Conservation (phyloP, 2,113 vertebrate species). For the Platycercus adscitus region DNA sequence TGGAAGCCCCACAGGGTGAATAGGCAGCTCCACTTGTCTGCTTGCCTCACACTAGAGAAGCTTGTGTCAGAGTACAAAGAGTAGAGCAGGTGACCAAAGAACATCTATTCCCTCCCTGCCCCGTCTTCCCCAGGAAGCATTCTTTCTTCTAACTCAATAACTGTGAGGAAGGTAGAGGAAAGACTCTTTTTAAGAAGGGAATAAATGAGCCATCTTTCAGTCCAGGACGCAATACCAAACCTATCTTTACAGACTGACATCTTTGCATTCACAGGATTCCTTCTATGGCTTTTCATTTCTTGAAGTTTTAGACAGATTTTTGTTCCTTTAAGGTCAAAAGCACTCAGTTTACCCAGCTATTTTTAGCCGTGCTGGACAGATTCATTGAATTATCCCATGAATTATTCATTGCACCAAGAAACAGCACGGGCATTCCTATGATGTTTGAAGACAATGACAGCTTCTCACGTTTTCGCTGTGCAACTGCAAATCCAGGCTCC, state of each 20-base stretch:
- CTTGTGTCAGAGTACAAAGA: not conserved
- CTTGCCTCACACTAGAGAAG: not conserved
- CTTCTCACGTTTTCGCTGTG: conserved; percentile 19
- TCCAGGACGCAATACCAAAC: not conserved
- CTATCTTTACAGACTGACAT: not conserved
- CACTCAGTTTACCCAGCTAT: conserved; percentile 37
- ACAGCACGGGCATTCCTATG: not conserved
- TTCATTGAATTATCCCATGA: conserved; percentile 33
- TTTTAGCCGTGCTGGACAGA: conserved; percentile 56
- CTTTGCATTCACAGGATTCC: not conserved
- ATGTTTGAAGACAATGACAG: conserved; percentile 45
- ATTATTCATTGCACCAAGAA: conserved; percentile 64
- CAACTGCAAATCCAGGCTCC: not conserved
- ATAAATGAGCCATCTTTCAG: not conserved
- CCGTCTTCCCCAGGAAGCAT: not conserved
- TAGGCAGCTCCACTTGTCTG: not conserved
- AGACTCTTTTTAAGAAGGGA: not conserved
- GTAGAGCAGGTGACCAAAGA: not conserved
- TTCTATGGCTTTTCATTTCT: not conserved
- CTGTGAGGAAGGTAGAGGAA: not conserved
- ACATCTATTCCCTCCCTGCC: not conserved
- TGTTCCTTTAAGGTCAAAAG: conserved; percentile 43
- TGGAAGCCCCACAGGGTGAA: not conserved
- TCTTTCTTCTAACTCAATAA: not conserved
- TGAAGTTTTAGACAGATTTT: not conserved